phyloP scores from a whole-genome alignment of 30 jellyfish, hydroid and myxozoan species.

The Turritopsis dohrnii region DNA sequence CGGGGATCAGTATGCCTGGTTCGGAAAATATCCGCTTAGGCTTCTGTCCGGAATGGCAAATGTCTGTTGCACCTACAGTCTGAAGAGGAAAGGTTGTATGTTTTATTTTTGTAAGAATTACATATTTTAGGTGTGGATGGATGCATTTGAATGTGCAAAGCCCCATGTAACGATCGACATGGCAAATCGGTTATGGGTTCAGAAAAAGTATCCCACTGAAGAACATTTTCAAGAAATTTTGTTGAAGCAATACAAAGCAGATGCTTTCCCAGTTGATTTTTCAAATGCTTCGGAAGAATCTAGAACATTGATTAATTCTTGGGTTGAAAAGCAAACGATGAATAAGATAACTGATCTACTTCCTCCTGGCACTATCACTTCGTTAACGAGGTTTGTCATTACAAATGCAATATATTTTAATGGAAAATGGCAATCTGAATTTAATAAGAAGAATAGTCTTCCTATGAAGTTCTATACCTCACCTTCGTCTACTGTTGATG shows the following conservation, averaged over 20 bases:
- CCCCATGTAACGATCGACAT: slow-evolving; percentile 16
- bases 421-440: slow-evolving; percentile 60
- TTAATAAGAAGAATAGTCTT: slow-evolving; percentile 27
- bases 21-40: no score
- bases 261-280: slow-evolving; percentile 48
- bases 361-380: slow-evolving; percentile 31
- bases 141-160: neutral
- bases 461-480: slow-evolving; percentile 28
- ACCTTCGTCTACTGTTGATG: slow-evolving; percentile 15
- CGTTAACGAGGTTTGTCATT: slow-evolving; percentile 58
- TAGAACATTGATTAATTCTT: slow-evolving; percentile 38
- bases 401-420: slow-evolving; percentile 81
- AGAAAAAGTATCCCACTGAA: slow-evolving; percentile 15
- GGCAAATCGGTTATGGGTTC: slow-evolving; percentile 70
- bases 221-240: slow-evolving; percentile 30
- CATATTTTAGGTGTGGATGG: slow-evolving; percentile 19
- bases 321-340: slow-evolving; percentile 63
- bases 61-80: no score
- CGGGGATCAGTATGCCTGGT: no score
- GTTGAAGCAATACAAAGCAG: slow-evolving; percentile 36
- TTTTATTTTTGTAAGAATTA: no score
- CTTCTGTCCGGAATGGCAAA: no score
- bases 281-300: slow-evolving; percentile 35
- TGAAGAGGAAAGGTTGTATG: no score
- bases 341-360: slow-evolving; percentile 52